phyloP scores from a whole-genome alignment of 2,888 invertebrate genomes.

The Microctonus aethiopoides region DNA sequence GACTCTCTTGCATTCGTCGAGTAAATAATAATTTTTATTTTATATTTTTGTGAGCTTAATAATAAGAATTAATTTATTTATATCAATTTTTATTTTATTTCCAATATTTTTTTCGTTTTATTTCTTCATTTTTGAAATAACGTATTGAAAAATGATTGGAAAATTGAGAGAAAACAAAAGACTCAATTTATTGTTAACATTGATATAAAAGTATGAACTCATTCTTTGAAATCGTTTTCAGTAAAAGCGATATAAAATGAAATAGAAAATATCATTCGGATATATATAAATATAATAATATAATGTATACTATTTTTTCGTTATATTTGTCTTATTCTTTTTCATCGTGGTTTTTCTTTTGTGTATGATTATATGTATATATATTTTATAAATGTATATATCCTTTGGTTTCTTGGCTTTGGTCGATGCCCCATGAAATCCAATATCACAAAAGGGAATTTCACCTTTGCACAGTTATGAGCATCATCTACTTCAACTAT shows the following conservation, averaged over 20 bases:
- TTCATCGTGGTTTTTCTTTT: slow-evolving; percentile 9
- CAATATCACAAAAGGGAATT: slow-evolving; percentile 44
- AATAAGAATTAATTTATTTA: too few species aligned
- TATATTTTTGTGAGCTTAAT: too few species aligned
- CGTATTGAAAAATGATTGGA: not conserved
- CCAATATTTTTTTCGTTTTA: not conserved
- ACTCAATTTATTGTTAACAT: not conserved
- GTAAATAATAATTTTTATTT: too few species aligned
- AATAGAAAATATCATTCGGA: not conserved
- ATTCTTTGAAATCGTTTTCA: not conserved
- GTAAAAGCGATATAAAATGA: not conserved
- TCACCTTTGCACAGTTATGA: slow-evolving; percentile 5
- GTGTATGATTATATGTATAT: too few species aligned
- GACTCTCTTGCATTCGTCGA: too few species aligned
- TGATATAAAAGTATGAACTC: not conserved
- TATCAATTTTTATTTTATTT: not conserved
- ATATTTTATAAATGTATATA: slow-evolving; percentile 34
- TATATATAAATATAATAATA: too few species aligned
- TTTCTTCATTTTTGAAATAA: not conserved
- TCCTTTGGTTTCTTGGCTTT: slow-evolving; percentile 39
- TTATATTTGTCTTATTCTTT: not conserved
- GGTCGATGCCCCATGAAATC: slow-evolving; percentile 44
- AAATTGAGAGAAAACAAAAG: not conserved
- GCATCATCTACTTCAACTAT: not conserved
- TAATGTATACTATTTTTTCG: not conserved